These are phyloP conservation scores for Stenchaetothrips biformis DNA, from an alignment of 2,888 invertebrate species.

Conservation along the genomic window DNA sequence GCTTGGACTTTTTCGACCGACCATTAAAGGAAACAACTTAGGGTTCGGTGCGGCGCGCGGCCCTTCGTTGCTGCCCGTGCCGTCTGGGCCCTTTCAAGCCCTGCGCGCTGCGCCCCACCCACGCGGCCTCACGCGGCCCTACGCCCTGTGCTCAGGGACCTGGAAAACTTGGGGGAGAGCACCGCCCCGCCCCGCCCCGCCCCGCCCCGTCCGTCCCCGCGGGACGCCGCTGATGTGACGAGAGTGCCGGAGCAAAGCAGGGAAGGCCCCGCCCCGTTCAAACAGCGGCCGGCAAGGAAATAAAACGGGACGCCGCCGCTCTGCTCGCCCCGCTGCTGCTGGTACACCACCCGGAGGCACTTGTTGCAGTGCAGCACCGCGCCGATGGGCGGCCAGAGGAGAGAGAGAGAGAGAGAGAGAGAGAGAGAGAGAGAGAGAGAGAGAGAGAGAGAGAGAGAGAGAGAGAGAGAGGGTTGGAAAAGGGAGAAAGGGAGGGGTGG, in stretches of 20 bases:
- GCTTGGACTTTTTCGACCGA: too few relatives aligned
- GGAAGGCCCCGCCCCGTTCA: too few relatives aligned
- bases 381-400: not conserved
- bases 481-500: not conserved
- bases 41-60: too few relatives aligned
- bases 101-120: not conserved
- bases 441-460: not conserved
- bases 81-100: not conserved
- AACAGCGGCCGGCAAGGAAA: too few relatives aligned
- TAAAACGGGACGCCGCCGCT: not conserved
- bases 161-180: not conserved
- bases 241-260: too few relatives aligned
- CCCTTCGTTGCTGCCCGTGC: not conserved
- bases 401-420: not conserved
- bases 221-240: not conserved
- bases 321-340: not conserved
- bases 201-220: not conserved
- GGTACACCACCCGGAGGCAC: not conserved
- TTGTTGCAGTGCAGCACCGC: conserved; percentile 17
- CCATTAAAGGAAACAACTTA: too few relatives aligned
- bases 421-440: not conserved
- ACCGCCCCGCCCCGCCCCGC: not conserved
- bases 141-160: not conserved
- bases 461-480: not conserved
- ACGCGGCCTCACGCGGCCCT: not conserved